phyloP scores from a whole-genome alignment of 2,888 invertebrate species.

The Dolichopus griseipennis region DNA sequence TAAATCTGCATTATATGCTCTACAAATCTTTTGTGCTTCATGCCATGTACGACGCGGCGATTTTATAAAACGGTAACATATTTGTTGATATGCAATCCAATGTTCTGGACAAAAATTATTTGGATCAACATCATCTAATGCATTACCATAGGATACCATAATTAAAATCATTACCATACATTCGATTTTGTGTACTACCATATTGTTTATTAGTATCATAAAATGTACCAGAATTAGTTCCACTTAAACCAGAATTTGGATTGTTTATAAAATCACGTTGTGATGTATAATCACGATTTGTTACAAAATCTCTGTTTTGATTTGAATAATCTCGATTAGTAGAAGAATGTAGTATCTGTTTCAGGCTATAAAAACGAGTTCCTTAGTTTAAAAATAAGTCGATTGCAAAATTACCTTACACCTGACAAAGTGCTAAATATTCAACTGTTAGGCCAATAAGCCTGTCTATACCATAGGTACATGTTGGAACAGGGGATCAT shows the following conservation, averaged over 20 bases:
- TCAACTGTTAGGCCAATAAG: too few relatives aligned
- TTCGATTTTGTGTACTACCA: not conserved
- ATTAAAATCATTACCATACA: not conserved
- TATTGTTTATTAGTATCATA: not conserved
- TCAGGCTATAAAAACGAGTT: too few relatives aligned
- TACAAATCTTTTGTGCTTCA: conserved; percentile 76
- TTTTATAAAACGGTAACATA: conserved; percentile 84
- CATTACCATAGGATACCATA: conserved; percentile 11
- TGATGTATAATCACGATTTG: not conserved
- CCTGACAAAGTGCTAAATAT: too few relatives aligned
- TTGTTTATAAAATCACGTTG: not conserved
- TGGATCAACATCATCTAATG: conserved; percentile 30
- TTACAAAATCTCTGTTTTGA: not conserved
- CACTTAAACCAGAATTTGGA: too few relatives aligned
- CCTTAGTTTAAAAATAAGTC: too few relatives aligned
- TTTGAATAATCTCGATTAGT: too few relatives aligned
- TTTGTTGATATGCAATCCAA: conserved; percentile 73
- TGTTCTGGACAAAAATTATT: conserved; percentile 64
- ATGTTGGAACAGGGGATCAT: too few relatives aligned
- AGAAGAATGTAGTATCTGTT: too few relatives aligned
- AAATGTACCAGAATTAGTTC: not conserved
- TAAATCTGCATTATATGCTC: conserved; percentile 72
- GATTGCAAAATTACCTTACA: too few relatives aligned
- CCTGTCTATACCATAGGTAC: too few relatives aligned
- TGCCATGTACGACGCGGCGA: conserved; percentile 71